A percentile compares a stretch with the other conserved stretches of the same genome.
These are phyloP conservation scores for Drepanosiphum platanoidis DNA, from an alignment of 2,888 invertebrate genomes.

Conservation along the genomic window DNA sequence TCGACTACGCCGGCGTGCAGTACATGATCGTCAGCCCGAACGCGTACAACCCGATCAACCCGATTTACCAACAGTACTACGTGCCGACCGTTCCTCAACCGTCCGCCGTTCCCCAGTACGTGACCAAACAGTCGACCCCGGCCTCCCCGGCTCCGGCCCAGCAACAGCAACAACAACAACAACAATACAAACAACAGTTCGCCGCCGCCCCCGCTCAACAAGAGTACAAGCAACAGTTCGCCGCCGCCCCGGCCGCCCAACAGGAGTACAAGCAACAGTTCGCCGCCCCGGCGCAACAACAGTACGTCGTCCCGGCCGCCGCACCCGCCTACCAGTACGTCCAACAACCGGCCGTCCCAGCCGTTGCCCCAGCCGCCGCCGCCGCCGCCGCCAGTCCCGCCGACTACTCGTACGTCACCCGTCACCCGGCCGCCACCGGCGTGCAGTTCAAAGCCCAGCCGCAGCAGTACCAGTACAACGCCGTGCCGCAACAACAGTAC, in stretches of 20 bases:
- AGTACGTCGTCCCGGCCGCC: constrained; percentile 9
- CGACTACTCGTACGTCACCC: constrained; percentile 44
- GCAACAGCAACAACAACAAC: not conserved
- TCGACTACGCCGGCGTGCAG: constrained; percentile 49
- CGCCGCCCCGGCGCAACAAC: not conserved
- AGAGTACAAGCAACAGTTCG: not conserved
- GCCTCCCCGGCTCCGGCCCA: not conserved
- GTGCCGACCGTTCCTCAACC: constrained; percentile 21
- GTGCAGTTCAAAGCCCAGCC: constrained; percentile 6
- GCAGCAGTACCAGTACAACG: constrained; percentile 43
- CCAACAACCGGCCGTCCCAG: constrained; percentile 17
- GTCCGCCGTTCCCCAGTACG: constrained; percentile 47
- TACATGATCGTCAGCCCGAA: constrained; percentile 37
- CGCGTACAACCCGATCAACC: constrained; percentile 19
- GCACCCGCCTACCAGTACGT: constrained; percentile 29
- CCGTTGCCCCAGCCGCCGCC: not conserved
- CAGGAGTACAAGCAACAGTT: not conserved
- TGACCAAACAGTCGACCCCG: constrained; percentile 33
- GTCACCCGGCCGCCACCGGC: constrained; percentile 18
- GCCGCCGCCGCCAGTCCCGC: not conserved
- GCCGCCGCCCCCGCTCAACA: not conserved
- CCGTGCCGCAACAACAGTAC: constrained; percentile 17
- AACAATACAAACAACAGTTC: too few species aligned
- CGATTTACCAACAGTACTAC: constrained; percentile 48
- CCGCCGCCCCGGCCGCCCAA: not conserved